These are phyloP conservation scores for Pelecanoides urinatrix DNA, from an alignment of 2,113 vertebrate genomes.

Conservation along the genomic window DNA sequence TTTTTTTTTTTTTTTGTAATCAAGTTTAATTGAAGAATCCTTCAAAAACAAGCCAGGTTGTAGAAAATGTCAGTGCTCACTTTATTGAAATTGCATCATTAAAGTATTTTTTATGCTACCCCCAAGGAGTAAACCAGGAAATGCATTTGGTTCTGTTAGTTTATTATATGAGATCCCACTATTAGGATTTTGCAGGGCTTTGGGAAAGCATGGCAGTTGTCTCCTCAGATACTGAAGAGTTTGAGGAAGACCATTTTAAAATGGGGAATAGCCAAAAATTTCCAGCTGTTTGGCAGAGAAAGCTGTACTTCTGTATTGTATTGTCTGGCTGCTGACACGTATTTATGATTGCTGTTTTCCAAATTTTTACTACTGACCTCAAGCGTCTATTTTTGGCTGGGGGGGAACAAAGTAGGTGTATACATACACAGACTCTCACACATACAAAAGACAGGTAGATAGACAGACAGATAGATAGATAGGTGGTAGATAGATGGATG, in stretches of 20 bases:
- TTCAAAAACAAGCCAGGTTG: fast-evolving
- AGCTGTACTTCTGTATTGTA: neutral
- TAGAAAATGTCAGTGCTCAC: neutral
- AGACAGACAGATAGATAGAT: neutral
- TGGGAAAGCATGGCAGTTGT: neutral
- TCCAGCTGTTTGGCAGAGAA: neutral
- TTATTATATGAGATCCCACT: neutral
- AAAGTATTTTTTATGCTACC: neutral
- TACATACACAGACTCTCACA: neutral
- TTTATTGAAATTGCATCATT: neutral
- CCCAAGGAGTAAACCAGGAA: neutral
- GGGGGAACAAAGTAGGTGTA: fast-evolving
- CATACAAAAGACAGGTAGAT: fast-evolving
- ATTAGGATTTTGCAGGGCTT: neutral
- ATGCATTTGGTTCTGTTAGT: neutral
- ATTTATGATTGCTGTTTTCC: neutral
- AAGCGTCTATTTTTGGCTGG: neutral
- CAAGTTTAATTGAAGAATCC: neutral
- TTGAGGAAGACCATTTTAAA: neutral
- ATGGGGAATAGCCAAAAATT: neutral
- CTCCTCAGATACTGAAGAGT: neutral
- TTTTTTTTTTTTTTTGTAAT: neutral
- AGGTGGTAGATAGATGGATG: neutral
- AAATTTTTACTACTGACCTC: neutral
- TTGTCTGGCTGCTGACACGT: neutral